Percentiles rank a stretch among this genome's conserved stretches.
Evolutionary conservation across 37 sponge, comb jelly and placozoan species (phyloP).

Genomic region (Bolinopsis microptera): DNA sequence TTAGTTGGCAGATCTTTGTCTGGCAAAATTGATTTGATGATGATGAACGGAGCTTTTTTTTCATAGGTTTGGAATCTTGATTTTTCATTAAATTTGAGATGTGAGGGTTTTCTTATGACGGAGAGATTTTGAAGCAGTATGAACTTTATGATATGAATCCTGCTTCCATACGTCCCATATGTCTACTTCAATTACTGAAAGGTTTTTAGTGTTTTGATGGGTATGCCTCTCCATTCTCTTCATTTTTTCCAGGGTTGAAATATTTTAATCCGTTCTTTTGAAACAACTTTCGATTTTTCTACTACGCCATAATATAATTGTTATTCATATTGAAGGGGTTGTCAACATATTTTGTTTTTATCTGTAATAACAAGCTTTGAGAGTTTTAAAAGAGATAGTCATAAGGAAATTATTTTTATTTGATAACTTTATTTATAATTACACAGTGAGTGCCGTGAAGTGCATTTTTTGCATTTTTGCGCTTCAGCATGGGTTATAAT

Average conservation of each 20-base stretch:
- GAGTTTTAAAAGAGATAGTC: constrained; percentile 8
- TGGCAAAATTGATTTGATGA: too few relatives aligned
- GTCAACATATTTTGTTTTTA: background rate
- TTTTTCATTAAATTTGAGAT: too few relatives aligned
- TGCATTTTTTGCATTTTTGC: background rate
- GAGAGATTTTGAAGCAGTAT: too few relatives aligned
- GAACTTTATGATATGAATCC: too few relatives aligned
- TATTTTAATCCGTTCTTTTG: background rate
- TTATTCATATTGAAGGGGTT: background rate
- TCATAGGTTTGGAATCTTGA: too few relatives aligned
- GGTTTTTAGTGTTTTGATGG: too few relatives aligned
- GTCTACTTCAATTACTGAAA: too few relatives aligned
- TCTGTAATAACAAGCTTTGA: background rate
- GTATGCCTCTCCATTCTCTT: too few relatives aligned
- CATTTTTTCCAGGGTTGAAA: too few relatives aligned
- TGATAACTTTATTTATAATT: background rate
- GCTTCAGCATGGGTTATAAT: background rate
- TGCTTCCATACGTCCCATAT: too few relatives aligned
- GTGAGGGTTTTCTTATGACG: too few relatives aligned
- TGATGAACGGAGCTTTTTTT: too few relatives aligned
- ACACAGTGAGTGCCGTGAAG: background rate
- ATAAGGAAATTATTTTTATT: constrained; percentile 23
- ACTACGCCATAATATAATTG: background rate
- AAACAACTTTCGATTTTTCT: background rate
- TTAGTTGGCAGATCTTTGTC: background rate